These are phyloP conservation scores for Nephrotoma guestfalica DNA, from an alignment of 2,888 invertebrate species.

Conservation along the genomic window DNA sequence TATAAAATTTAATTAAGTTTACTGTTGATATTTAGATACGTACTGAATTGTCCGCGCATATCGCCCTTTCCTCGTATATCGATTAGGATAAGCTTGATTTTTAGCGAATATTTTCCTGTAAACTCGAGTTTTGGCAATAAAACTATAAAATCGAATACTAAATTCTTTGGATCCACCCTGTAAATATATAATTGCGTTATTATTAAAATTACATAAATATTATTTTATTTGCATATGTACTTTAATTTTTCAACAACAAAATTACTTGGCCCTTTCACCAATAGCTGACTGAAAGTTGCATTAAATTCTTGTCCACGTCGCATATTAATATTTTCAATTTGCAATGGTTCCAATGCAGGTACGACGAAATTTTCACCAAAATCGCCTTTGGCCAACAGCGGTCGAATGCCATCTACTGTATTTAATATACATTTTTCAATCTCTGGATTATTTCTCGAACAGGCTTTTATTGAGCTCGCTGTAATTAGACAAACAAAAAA, in stretches of 20 bases:
- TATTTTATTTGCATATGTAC: constrained; percentile 15
- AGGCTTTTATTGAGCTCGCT: constrained; percentile 27
- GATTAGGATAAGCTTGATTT: constrained; percentile 25
- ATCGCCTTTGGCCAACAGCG: constrained; percentile 25
- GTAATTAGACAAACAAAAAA: constrained; percentile 9
- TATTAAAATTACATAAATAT: constrained; percentile 1
- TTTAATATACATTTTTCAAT: constrained; percentile 26
- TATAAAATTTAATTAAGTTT: not conserved
- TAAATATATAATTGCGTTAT: not conserved
- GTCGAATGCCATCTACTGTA: constrained; percentile 24
- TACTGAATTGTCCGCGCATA: constrained; percentile 27
- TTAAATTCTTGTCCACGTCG: constrained; percentile 26
- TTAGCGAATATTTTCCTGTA: constrained; percentile 26
- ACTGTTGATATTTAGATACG: not conserved
- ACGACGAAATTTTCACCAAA: constrained; percentile 29
- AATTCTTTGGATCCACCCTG: constrained; percentile 25
- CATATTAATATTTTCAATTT: constrained; percentile 27
- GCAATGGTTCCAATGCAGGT: constrained; percentile 26
- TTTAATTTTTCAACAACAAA: constrained; percentile 29
- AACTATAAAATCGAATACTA: constrained; percentile 27
- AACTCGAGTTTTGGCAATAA: constrained; percentile 28
- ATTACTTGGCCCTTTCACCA: constrained; percentile 28
- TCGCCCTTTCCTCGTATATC: constrained; percentile 28
- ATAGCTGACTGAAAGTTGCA: constrained; percentile 26
- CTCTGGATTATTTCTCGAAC: constrained; percentile 27